Evolutionary conservation across 1,140 invertebrate genomes (phyloP), one percentile per base, ranked within the genome.

Genomic region (Plectrocnemia conspersa): DNA sequence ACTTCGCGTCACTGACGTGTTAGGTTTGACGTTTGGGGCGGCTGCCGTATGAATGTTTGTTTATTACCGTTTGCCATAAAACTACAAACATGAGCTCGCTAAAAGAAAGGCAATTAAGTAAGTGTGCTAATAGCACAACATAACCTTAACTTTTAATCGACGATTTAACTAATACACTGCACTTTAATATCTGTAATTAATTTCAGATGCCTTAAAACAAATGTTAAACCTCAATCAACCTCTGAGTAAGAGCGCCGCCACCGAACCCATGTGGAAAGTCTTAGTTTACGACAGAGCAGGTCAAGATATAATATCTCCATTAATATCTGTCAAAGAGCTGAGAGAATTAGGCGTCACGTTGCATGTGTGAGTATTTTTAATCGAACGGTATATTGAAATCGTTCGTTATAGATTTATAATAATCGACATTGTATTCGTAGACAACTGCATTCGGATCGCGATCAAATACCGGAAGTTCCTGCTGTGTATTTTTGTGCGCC

Each of bases 401-500:
- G n/a, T n/a, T n/a, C n/a, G n/a, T 36, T 32, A n/a, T 47, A 7
- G 21, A 10, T 47, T 18, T 32, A 32, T 21, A 36, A 13, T 27
- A 27, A 5, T 11, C 45, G 18, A n/a, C 16, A 18, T 54, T 56
- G 11, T 23, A 44, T 45, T 76, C 77, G 53, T 66, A 91, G 90
- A 22, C 84, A 91, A 72, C 75, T 98, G 22, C 92, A 97, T 74
- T 92, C 92, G 3, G 91, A 97, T 66, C 79, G 97, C 61, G 96
- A 98, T 73, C 78, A 89, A 5, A 94, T 99, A 63, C 94, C 96
- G 3, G 97, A 99, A 79, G 96, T 98, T 11, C 95, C 97, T 58
- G 95, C 93, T 7, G 86, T 99, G 40, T 99, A 99, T 74, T 99
- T 99, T 71, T 96, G 97, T 72, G 81, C 90, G 61, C 95, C 97